Evolutionary conservation across 2,113 vertebrate genomes (phyloP).

Genomic region (Acanthisitta chloris): DNA sequence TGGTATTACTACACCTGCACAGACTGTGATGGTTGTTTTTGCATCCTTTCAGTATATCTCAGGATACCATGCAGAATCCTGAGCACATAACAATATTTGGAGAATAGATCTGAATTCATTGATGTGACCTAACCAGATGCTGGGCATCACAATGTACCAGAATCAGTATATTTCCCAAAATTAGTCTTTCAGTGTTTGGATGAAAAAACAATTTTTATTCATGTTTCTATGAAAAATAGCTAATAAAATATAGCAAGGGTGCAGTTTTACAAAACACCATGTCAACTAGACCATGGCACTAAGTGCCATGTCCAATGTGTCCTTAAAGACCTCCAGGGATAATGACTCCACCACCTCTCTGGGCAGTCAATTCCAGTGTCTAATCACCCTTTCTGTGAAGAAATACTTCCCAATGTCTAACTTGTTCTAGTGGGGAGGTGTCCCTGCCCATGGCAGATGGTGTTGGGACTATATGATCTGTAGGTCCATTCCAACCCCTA

Average conservation of each 20-base stretch:
- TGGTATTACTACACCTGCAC: neutral
- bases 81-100: neutral
- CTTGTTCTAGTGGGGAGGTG: too few species aligned
- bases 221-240: neutral
- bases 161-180: neutral
- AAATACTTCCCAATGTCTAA: too few species aligned
- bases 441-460: too few species aligned
- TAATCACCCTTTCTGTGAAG: too few species aligned
- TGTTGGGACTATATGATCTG: too few species aligned
- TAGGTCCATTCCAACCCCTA: too few species aligned
- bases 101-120: neutral
- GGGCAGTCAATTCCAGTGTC: too few species aligned
- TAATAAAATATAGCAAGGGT: neutral
- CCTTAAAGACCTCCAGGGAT: too few species aligned
- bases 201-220: neutral
- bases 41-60: neutral
- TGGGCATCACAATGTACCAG: fast-evolving
- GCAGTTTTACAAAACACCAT: neutral
- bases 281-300: too few species aligned
- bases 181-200: neutral
- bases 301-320: too few species aligned
- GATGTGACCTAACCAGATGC: neutral
- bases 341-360: too few species aligned
- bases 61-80: neutral
- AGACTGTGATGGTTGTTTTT: neutral